Evolutionary conservation across 2,888 invertebrate species (phyloP), one percentile per base, ranked within the genome.

Genomic region (Drosophila sordidula): DNA sequence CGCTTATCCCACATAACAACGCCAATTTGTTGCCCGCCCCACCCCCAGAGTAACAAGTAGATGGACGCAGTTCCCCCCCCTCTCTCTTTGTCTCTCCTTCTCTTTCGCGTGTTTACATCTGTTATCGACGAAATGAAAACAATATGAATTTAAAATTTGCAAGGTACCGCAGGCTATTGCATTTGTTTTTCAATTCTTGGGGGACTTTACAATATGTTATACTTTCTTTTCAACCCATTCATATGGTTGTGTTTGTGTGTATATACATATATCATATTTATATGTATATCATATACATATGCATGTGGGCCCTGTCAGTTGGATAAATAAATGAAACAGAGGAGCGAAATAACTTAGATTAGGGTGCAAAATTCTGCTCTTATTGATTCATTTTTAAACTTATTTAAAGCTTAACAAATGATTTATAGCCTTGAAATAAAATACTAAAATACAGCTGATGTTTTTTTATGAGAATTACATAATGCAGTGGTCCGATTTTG

Each of bases 1-100:
- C 63, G 52, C 38, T 59, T 39, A 45, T 47, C 25, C 22, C 46
- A 47, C 47, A 51, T 29, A 58, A 62, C 44, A 52, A 36, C 6
- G 32, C 14, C 46, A 57, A 69, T 58, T 64, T 59, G 38, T 25
- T 64, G n/a, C 52, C 16, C 1, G 38, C 36, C 25, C 12, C 25
- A 29, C 16, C 54, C 12, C 25, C 5, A 18, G 52, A 69, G 87
- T 87, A 83, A 83, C 87, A 83, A 87, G 87, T 84, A 79, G 81
- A 78, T 66, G 54, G 51, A 44, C 58, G 51, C 46, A 25, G 42
- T 8, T 14, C 2, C 29, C 18, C 11, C 3, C 49, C 22, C 25
- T 16, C 26, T 14, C 22, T 22, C 22, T 22, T 3, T 22, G 22
- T 3, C n/a, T 22, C 49, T 16, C 51, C 41, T 29, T n/a, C 44